Evolutionary conservation across 2,113 vertebrate genomes (phyloP).

Genomic region (Tragulus kanchil): DNA sequence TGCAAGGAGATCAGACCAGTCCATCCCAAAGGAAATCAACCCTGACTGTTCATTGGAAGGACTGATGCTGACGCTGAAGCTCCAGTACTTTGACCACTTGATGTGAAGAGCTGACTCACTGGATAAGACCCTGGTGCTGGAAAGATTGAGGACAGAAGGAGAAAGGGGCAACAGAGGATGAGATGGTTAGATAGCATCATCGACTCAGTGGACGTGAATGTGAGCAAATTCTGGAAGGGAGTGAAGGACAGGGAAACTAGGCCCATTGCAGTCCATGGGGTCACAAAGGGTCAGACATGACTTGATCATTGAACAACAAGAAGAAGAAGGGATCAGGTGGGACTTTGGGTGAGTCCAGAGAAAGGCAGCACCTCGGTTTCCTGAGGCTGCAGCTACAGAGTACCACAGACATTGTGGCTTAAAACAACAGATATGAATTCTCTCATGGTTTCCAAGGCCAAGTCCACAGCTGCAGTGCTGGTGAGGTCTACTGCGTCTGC

Average conservation of each 20-base stretch:
- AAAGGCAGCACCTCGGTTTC: accelerated
- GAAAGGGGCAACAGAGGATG: neutral
- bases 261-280: neutral
- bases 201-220: neutral
- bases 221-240: neutral
- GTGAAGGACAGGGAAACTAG: neutral
- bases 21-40: neutral
- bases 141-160: neutral
- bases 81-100: neutral
- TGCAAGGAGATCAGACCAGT: neutral
- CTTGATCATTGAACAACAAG: neutral
- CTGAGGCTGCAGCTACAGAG: neutral
- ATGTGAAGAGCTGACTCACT: neutral
- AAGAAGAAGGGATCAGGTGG: neutral
- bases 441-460: neutral
- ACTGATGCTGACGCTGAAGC: neutral
- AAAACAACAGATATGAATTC: neutral
- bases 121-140: neutral
- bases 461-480: accelerated
- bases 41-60: neutral
- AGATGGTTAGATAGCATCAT: neutral
- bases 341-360: neutral
- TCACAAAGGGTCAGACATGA: neutral
- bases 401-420: neutral
- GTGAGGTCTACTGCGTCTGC: neutral